Conservation (phyloP, 1,140 invertebrate species). For the Musca vetustissima region DNA sequence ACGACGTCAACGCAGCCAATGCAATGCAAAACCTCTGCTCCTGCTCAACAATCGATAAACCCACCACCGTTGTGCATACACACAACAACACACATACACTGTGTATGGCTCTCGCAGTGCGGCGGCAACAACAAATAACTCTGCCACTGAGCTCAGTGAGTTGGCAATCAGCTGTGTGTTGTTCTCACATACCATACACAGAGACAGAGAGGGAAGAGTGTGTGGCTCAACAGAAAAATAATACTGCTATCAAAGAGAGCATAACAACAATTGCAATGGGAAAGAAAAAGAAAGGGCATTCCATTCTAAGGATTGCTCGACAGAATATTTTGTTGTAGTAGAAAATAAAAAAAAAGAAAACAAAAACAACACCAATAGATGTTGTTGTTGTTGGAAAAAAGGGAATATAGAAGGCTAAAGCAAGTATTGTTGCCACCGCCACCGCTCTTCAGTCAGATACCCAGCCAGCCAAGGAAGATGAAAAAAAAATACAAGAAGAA, state of each 20-base stretch:
- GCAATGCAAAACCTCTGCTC: background rate
- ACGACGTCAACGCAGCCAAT: slow-evolving; percentile 7
- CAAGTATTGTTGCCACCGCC: no score
- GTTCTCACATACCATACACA: no score
- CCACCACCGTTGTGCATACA: slow-evolving; percentile 3
- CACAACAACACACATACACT: background rate
- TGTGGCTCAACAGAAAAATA: background rate
- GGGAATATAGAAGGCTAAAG: no score
- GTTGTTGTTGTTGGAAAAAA: no score
- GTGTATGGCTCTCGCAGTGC: background rate
- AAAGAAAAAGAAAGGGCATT: background rate
- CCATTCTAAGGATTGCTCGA: background rate
- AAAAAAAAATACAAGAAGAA: no score
- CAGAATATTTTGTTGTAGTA: no score
- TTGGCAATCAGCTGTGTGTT: slow-evolving; percentile 4
- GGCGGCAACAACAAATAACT: background rate
- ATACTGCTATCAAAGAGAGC: background rate
- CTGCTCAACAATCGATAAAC: slow-evolving; percentile 8
- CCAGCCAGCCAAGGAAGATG: no score
- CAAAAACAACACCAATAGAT: no score
- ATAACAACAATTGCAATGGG: background rate
- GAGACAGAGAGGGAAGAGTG: background rate
- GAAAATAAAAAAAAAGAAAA: no score
- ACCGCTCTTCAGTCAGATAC: no score
- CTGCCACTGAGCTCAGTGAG: background rate